A percentile compares a stretch with the other conserved stretches of the same genome.
phyloP scores from a whole-genome alignment of 2,888 invertebrate genomes.

The Coenonympha glycerion region DNA sequence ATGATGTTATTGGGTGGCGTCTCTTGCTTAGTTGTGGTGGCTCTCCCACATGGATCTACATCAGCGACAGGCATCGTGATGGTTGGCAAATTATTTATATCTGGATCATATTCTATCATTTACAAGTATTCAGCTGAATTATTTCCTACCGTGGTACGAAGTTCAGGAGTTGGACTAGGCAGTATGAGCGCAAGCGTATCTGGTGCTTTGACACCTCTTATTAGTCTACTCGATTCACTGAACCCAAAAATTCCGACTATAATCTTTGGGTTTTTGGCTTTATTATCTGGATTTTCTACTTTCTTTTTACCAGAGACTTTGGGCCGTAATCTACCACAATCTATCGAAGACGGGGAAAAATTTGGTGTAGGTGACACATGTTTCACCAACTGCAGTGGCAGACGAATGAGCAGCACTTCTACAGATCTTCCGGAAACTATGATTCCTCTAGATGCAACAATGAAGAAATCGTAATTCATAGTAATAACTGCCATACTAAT shows the following conservation, averaged over 20 bases:
- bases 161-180: constrained; percentile 88
- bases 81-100: constrained; percentile 88
- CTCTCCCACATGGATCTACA: constrained; percentile 79
- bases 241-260: constrained; percentile 86
- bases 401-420: constrained; percentile 56
- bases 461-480: constrained; percentile 49
- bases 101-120: constrained; percentile 88
- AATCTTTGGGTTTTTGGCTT: constrained; percentile 83
- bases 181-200: constrained; percentile 90
- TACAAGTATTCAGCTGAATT: constrained; percentile 92
- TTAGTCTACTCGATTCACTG: constrained; percentile 84
- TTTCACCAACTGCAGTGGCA: constrained; percentile 79
- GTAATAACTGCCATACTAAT: not conserved
- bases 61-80: constrained; percentile 80
- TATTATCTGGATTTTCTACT: constrained; percentile 83
- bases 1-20: constrained; percentile 87
- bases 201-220: constrained; percentile 86
- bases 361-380: constrained; percentile 89
- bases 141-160: constrained; percentile 89
- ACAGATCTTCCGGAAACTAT: constrained; percentile 62
- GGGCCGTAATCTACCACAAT: constrained; percentile 87
- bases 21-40: constrained; percentile 84
- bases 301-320: constrained; percentile 87
- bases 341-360: constrained; percentile 87
- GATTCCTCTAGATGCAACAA: constrained; percentile 57